These are phyloP conservation scores for Oligia strigilis DNA, from an alignment of 2,888 invertebrate species.

Conservation along the genomic window DNA sequence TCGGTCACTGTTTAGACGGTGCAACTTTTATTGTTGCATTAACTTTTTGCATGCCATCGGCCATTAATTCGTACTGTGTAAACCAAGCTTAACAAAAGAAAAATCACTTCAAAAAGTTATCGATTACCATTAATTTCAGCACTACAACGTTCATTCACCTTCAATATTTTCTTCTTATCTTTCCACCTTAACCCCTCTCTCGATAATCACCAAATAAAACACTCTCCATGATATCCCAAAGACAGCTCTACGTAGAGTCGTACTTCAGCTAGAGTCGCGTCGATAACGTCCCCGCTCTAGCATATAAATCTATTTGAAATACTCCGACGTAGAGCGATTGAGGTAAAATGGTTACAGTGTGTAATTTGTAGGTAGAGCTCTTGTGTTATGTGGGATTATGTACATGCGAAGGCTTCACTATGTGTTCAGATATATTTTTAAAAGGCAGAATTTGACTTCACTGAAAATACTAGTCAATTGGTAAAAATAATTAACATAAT, in stretches of 20 bases:
- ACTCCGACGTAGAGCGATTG: slow-evolving; percentile 64
- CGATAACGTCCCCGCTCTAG: slow-evolving; percentile 59
- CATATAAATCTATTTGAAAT: slow-evolving; percentile 67
- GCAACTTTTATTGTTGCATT: too few relatives aligned
- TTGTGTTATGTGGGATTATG: slow-evolving; percentile 8
- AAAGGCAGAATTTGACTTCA: neutral
- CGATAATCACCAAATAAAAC: slow-evolving; percentile 63
- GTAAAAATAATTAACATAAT: neutral
- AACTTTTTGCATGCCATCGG: too few relatives aligned
- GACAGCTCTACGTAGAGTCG: slow-evolving; percentile 56
- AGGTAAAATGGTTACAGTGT: slow-evolving; percentile 61
- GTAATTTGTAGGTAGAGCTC: slow-evolving; percentile 57
- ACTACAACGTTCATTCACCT: neutral
- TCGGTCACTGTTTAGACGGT: too few relatives aligned
- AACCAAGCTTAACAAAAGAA: neutral
- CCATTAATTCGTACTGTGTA: too few relatives aligned
- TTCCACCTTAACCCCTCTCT: slow-evolving; percentile 20
- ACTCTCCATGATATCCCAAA: slow-evolving; percentile 54
- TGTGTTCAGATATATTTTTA: neutral
- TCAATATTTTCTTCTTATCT: neutral
- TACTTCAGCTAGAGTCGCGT: slow-evolving; percentile 55
- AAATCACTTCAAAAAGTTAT: neutral
- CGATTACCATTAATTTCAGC: neutral
- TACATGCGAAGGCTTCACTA: neutral
- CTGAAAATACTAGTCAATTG: neutral